phyloP scores from a whole-genome alignment of 2,888 invertebrate species.

The Diloba caeruleocephala region DNA sequence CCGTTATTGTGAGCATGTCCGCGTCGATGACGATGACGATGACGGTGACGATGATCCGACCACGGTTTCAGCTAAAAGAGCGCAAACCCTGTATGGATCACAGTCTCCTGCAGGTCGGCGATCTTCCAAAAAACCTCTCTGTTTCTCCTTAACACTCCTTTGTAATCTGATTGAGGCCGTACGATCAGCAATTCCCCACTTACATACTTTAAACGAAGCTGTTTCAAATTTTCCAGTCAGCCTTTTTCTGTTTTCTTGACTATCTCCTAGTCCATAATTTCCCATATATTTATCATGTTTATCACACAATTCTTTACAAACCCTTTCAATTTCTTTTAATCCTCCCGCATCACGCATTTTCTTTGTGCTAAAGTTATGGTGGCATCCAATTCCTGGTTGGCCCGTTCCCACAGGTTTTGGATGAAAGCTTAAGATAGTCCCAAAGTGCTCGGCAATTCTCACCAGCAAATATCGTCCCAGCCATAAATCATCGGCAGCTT shows the following conservation, averaged over 20 bases:
- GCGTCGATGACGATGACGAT: too few species aligned
- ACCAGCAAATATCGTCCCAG: constrained; percentile 94
- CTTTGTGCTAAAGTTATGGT: constrained; percentile 96
- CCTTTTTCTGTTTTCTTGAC: constrained; percentile 97
- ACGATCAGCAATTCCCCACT: constrained; percentile 96
- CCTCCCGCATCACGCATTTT: constrained; percentile 95
- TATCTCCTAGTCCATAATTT: constrained; percentile 96
- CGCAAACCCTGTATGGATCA: constrained; percentile 93
- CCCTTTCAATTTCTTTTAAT: constrained; percentile 93
- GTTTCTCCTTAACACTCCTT: constrained; percentile 94
- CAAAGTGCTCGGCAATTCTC: constrained; percentile 96
- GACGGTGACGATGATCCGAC: too few species aligned
- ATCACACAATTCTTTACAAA: constrained; percentile 92
- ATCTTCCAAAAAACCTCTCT: constrained; percentile 98
- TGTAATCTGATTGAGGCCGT: constrained; percentile 97
- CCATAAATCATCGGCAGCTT: constrained; percentile 96
- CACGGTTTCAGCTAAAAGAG: constrained; percentile 84
- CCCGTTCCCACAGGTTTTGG: constrained; percentile 94
- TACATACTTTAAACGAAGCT: constrained; percentile 96
- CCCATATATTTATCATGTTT: constrained; percentile 92
- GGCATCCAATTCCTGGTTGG: constrained; percentile 96
- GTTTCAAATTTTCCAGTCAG: constrained; percentile 98
- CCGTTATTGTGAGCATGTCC: too few species aligned
- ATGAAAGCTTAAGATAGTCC: constrained; percentile 91
- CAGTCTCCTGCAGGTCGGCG: constrained; percentile 97